Percentiles rank a stretch among this genome's conserved stretches.
Conservation (phyloP, 2,113 vertebrate genomes). For the cattle (Bos taurus) region ARS-UCD2.0 NC_037337.1:35954001-35954500, state of each 20-base stretch:
- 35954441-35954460: not conserved
- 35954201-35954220: slow-evolving; percentile 73
- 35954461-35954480: not conserved
- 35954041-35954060: not conserved
- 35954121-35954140: not conserved
- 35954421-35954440: not conserved
- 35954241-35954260: not conserved
- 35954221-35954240: slow-evolving; percentile 40
- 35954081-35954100: not conserved
- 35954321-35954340: not conserved
- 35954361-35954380: not conserved
- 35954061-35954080: not conserved
- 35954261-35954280: not conserved
- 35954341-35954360: not conserved
- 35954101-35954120: not conserved
- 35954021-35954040: not conserved
- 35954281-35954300: not conserved
- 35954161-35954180: not conserved
- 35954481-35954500: not conserved
- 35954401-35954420: not conserved
- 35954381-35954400: not conserved
- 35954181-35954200: slow-evolving; percentile 34
- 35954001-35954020: not conserved
- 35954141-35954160: not conserved
- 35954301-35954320: not conserved